Conservation (phyloP, 2,797 vertebrate genomes). For the Melanotaenia maccullochi region DNA sequence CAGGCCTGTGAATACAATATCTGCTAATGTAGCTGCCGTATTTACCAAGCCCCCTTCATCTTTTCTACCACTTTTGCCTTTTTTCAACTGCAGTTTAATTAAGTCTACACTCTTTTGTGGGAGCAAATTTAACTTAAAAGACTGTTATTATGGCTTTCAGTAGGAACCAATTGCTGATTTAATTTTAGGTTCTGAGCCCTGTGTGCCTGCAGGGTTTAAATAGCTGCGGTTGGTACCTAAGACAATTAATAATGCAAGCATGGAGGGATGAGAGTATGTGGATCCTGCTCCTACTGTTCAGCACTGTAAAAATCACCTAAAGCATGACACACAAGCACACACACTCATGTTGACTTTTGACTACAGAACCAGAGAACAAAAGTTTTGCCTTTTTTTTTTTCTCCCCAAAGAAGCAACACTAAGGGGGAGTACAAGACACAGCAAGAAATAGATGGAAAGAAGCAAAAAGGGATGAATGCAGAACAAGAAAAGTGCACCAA, state of each 20-base stretch:
- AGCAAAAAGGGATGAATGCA: conserved; percentile 34
- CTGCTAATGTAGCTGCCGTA: background rate
- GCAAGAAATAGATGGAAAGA: conserved; percentile 23
- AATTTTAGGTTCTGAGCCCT: conserved; percentile 65
- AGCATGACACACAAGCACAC: conserved; percentile 47
- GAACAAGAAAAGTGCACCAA: conserved; percentile 30
- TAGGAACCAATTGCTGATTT: conserved; percentile 69
- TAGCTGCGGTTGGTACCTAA: conserved; percentile 62
- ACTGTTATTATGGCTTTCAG: conserved; percentile 65
- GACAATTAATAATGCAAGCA: conserved; percentile 81
- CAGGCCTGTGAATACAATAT: background rate
- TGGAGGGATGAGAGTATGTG: conserved; percentile 55
- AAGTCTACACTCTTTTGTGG: conserved; percentile 44
- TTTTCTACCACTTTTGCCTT: conserved; percentile 4
- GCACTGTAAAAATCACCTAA: conserved; percentile 63
- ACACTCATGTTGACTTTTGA: conserved; percentile 33
- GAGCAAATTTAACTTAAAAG: conserved; percentile 63
- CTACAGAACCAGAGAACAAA: conserved; percentile 26
- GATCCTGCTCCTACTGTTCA: conserved; percentile 62
- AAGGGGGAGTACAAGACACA: conserved; percentile 43
- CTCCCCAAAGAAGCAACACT: conserved; percentile 10
- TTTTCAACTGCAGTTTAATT: conserved; percentile 42
- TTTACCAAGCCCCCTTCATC: background rate
- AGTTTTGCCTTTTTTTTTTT: conserved; percentile 26
- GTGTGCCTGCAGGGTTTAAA: conserved; percentile 69